phyloP scores from a whole-genome alignment of 2,888 invertebrate genomes.

The Adelphocoris suturalis region DNA sequence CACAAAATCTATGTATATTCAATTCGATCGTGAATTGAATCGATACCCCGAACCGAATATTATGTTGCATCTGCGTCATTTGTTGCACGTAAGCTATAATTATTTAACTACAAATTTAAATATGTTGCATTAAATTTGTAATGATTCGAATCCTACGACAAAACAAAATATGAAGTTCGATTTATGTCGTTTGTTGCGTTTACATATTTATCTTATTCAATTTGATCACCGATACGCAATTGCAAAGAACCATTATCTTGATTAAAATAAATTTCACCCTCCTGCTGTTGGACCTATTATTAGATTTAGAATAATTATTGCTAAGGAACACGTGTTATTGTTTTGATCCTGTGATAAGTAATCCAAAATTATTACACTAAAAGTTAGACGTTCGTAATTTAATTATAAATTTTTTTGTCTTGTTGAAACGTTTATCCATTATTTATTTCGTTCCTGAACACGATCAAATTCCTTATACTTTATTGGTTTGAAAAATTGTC shows the following conservation, averaged over 20 bases:
- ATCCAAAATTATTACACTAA: conserved; percentile 12
- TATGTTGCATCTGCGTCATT: conserved; percentile 56
- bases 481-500: conserved; percentile 23
- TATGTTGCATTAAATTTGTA: not conserved
- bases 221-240: not conserved
- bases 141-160: no score
- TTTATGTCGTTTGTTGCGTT: no score
- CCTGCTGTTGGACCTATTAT: not conserved
- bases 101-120: not conserved
- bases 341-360: conserved; percentile 54
- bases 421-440: conserved; percentile 10
- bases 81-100: conserved; percentile 4
- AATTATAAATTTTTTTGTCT: not conserved
- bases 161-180: no score
- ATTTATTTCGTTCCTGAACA: conserved; percentile 21
- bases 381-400: not conserved
- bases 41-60: not conserved
- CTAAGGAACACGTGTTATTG: conserved; percentile 18
- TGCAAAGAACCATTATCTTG: not conserved
- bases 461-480: conserved; percentile 24
- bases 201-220: no score
- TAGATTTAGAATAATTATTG: conserved; percentile 28
- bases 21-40: not conserved
- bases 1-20: no score
- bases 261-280: not conserved